Evolutionary conservation across 2,888 invertebrate species (phyloP), one percentile per base, ranked within the genome.

Genomic region (Lucinisca nassula): DNA sequence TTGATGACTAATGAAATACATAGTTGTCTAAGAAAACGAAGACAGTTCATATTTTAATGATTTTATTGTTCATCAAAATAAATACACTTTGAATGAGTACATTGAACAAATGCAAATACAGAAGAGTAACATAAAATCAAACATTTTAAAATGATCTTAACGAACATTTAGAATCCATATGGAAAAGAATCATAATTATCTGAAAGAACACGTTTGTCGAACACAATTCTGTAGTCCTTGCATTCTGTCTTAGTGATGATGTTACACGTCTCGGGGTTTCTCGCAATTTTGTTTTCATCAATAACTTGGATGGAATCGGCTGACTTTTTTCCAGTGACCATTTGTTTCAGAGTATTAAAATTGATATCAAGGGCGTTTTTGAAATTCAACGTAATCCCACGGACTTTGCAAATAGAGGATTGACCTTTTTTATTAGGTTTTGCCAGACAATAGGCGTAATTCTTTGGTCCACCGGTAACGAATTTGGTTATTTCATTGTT

Each of bases 391-490:
- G 90, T 90, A 10, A 94, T 87, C 0, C 94, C 94, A 61, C 92
- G 89, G 0, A 93, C 92, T 90, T 90, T 94, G 70, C 93, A 92
- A 30, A 89, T 83, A 0, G 94, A 90, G 21, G 84, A 87, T 32
- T 58, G 55, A 8, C 87, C 88, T 1, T 81, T 61, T 35, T 67
- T 76, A 30, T 79, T 76, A 0, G 82, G 76, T 38, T 77, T 55
- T 17, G 67, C 21, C 27, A 88, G n/a, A 32, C 73, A 75, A 80
- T 93, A 95, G 0, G 91, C 93, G 87, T 96, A 95, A 79, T 94
- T 95, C 86, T 96, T 96, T 10, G 95, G 95, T 0, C 96, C 96
- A 0, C 94, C 95, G n/a, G 93, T 93, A 6, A 95, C 94, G 88
- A 95, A 96, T 82, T 81, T 35, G 30, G 75, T 67, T 1, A 90